These are phyloP conservation scores for Arctopsyche grandis DNA, from an alignment of 1,140 invertebrate species.

Conservation along the genomic window DNA sequence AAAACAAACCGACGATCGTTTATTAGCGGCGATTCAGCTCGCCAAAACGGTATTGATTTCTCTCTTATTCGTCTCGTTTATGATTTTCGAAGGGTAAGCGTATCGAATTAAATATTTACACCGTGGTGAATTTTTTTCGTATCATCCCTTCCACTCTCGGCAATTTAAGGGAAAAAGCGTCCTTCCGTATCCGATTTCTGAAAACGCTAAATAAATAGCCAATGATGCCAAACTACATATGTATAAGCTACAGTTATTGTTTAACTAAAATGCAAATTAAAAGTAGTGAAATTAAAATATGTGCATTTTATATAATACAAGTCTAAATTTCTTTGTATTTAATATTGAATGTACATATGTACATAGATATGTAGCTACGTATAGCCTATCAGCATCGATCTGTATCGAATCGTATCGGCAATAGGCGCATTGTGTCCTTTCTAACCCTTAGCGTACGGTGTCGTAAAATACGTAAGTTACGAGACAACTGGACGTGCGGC, in stretches of 20 bases:
- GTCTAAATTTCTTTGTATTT: too few species aligned
- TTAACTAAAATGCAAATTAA: too few species aligned
- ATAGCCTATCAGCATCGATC: background rate
- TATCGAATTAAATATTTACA: background rate
- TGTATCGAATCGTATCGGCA: constrained; percentile 11
- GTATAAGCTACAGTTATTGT: background rate
- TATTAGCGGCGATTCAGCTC: constrained; percentile 21
- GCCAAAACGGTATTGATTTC: constrained; percentile 12
- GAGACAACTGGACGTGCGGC: constrained; percentile 38
- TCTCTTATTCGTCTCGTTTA: background rate
- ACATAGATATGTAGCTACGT: background rate
- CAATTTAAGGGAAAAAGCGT: background rate
- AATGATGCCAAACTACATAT: background rate
- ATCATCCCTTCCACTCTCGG: background rate
- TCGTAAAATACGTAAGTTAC: constrained; percentile 37
- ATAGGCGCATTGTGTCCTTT: constrained; percentile 1
- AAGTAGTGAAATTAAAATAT: too few species aligned
- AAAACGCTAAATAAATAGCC: constrained; percentile 1
- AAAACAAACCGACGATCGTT: background rate
- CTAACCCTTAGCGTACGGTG: constrained; percentile 21
- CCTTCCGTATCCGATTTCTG: background rate
- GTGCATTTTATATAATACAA: too few species aligned
- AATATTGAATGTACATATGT: too few species aligned
- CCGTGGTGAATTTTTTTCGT: background rate
- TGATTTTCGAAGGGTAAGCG: constrained; percentile 12